These are phyloP conservation scores for Drosophila leontia DNA, from an alignment of 1,140 invertebrate genomes.

Conservation along the genomic window DNA sequence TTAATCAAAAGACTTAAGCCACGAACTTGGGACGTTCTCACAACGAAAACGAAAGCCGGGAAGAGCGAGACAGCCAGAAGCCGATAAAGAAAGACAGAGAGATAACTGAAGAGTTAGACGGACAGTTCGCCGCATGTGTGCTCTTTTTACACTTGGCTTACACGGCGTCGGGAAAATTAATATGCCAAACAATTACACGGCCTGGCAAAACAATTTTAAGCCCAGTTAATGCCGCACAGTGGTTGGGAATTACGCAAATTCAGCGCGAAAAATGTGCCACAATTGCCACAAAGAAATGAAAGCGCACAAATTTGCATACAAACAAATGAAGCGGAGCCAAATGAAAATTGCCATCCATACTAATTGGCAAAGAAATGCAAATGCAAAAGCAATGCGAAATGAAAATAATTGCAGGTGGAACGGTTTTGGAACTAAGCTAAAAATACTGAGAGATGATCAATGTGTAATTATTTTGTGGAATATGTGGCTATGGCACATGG, in stretches of 20 bases:
- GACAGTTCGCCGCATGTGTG: conserved; percentile 58
- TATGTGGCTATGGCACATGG: neutral
- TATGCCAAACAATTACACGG: conserved; percentile 81
- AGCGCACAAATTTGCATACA: conserved; percentile 47
- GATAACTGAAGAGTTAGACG: conserved; percentile 32
- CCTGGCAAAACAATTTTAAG: conserved; percentile 81
- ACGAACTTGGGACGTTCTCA: conserved; percentile 74
- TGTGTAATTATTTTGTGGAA: neutral
- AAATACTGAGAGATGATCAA: neutral
- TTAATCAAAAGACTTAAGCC: conserved; percentile 71
- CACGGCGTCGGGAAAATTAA: conserved; percentile 75
- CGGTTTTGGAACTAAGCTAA: neutral
- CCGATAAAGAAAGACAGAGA: conserved; percentile 18
- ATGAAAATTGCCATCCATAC: conserved; percentile 31
- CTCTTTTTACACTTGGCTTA: conserved; percentile 80
- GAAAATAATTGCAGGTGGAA: conserved; percentile 8
- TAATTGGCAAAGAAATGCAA: conserved; percentile 42
- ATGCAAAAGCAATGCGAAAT: conserved; percentile 10
- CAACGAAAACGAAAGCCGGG: conserved; percentile 74
- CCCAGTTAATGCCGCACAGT: conserved; percentile 78
- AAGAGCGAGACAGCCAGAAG: conserved; percentile 39
- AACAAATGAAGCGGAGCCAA: conserved; percentile 35
- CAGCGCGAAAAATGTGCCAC: conserved; percentile 23
- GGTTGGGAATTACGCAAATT: conserved; percentile 32
- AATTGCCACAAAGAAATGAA: conserved; percentile 22